A percentile compares a stretch with the other conserved stretches of the same genome.
Conservation (phyloP, 2,113 vertebrate genomes). For the Pseudolaguvia tuberculata region DNA sequence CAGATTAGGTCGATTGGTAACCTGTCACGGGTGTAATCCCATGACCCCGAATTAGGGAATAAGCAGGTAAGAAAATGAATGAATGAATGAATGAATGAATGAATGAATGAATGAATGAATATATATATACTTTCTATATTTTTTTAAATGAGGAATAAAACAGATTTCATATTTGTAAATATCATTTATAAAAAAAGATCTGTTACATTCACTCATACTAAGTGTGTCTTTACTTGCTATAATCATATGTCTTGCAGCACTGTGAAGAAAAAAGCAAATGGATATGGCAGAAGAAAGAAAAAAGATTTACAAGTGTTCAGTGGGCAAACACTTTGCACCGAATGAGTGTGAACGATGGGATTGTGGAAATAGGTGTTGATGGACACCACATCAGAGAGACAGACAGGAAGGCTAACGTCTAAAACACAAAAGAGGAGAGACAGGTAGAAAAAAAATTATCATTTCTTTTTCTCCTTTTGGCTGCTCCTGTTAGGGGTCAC, state of each 20-base stretch:
- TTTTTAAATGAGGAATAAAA: background rate
- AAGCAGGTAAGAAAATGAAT: too few relatives aligned
- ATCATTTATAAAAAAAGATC: background rate
- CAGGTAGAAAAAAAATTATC: too few relatives aligned
- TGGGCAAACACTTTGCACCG: background rate
- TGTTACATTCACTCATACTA: background rate
- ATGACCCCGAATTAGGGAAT: too few relatives aligned
- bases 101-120: too few relatives aligned
- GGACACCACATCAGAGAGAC: conserved; percentile 7
- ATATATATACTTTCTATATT: background rate
- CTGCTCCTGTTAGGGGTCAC: too few relatives aligned
- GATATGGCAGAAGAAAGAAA: background rate
- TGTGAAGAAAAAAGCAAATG: background rate
- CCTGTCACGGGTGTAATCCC: too few relatives aligned
- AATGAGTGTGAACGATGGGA: conserved; percentile 13
- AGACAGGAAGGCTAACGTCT: too few relatives aligned
- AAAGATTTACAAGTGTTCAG: background rate
- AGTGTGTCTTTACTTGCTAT: background rate
- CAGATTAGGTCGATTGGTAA: too few relatives aligned
- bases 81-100: too few relatives aligned
- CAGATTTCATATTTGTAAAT: background rate
- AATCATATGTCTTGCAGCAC: background rate
- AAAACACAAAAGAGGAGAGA: too few relatives aligned
- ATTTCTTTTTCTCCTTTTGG: too few relatives aligned
- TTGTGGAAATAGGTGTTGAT: background rate